A percentile compares a stretch with the other conserved stretches of the same genome.
These are phyloP conservation scores for Notiomystis cincta DNA, from an alignment of 2,113 vertebrate genomes.

Conservation along the genomic window DNA sequence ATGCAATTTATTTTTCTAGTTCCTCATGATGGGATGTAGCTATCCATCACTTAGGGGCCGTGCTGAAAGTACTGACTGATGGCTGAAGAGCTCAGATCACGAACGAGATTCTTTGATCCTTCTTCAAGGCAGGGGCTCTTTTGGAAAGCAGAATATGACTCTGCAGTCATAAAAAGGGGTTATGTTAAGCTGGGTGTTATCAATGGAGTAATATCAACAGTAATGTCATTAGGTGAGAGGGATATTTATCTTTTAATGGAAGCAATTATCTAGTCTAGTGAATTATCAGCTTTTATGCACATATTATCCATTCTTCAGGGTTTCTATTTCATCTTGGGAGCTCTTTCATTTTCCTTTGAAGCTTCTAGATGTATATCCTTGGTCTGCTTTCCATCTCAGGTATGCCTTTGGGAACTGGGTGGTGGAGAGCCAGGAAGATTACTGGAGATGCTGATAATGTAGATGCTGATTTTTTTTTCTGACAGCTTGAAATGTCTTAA, in stretches of 20 bases:
- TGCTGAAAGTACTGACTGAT: neutral
- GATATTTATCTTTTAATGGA: conserved; percentile 28
- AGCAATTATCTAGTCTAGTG: neutral
- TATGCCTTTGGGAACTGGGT: neutral
- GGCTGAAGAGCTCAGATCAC: neutral
- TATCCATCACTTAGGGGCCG: neutral
- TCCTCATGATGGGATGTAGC: neutral
- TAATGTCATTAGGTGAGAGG: neutral
- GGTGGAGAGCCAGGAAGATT: neutral
- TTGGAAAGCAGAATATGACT: neutral
- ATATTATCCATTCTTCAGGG: neutral
- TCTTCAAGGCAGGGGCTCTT: neutral
- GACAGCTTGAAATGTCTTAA: neutral
- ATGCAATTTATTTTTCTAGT: neutral
- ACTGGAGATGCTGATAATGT: neutral
- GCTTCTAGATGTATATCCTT: neutral
- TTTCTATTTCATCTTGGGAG: neutral
- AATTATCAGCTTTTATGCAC: neutral
- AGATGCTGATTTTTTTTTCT: neutral
- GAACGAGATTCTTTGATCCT: neutral
- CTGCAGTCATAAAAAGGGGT: neutral
- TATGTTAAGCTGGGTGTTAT: neutral
- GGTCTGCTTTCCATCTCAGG: neutral
- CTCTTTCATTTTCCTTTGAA: neutral
- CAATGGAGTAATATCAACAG: neutral